Base-by-base conservation (phyloP, 92 coral and sea anemone genomes). In the Parazoanthus atlanticus region DNA sequence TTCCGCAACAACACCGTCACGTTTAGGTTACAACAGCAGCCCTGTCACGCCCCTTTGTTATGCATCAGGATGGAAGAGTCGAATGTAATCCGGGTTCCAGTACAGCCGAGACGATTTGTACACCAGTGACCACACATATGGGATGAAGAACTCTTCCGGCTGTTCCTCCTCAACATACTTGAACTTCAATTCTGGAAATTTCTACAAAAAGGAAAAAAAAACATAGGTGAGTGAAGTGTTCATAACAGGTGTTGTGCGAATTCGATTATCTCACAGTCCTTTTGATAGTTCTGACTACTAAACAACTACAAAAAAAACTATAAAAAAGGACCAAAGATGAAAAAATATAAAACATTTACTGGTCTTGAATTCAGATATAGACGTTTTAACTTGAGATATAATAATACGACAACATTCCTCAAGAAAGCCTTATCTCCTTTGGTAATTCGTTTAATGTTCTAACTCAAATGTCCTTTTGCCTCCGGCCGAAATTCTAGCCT, bases 101-200 rank as follows among this genome's bases (percentile, higher is more conserved):
- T 95, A 97, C 17, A 97, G 88, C 58, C 93, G 86, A 13, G 99
- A 96, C 19, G 98, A 95, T 88, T 94, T 97, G 90, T 95, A 97
- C 75, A 97, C 99, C 40, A 97, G 88, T 21, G 99, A 97, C 99
- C 99, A 97, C 13, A 97, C 99, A 61, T 97, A 97, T 23, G 99
- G 99, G 72, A 97, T 97, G 43, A 97, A 97, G 78, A 97, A 97
- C 90, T 97, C 99, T 65, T 97, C 99, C 0, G 99, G 99, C 71
- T 97, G 99, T 30, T 97, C 99, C 79, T 97, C 99, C 79, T 97
- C 99, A 58, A 97, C 98, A 88, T 97, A 97, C 83, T 97, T 97
- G 90, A 97, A 97, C 82, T 97, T 97, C 69, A 97, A 80, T 67
- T 97, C 99, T 58, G 99, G 99, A 82, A 97, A 97, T 91, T 96